A percentile compares a stretch with the other conserved stretches of the same genome.
These are phyloP conservation scores for Mohoua ochrocephala DNA, from an alignment of 2,113 vertebrate species.

Conservation along the genomic window DNA sequence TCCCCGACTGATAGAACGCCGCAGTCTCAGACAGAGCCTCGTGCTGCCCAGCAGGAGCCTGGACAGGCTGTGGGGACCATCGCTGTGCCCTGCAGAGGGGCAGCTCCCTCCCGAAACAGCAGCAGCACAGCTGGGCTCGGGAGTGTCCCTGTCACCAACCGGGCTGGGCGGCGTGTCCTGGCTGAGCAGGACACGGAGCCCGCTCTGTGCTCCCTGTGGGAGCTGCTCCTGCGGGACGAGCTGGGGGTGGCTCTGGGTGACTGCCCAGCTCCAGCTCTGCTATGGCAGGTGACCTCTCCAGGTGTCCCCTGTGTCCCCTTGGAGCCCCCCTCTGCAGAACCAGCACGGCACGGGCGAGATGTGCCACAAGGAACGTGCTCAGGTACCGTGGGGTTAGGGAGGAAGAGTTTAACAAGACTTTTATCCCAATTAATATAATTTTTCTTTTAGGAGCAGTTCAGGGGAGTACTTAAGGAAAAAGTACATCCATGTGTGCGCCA, in stretches of 20 bases:
- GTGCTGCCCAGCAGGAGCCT: neutral
- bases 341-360: fast-evolving
- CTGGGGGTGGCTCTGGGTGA: neutral
- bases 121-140: neutral
- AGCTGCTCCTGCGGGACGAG: neutral
- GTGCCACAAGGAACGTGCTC: neutral
- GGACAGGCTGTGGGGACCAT: fast-evolving
- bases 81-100: neutral
- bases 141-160: neutral
- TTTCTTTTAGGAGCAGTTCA: neutral
- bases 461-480: neutral
- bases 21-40: neutral
- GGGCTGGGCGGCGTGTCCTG: too few species aligned
- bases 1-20: neutral
- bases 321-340: neutral
- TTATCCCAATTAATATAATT: neutral
- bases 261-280: fast-evolving
- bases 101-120: neutral
- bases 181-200: too few species aligned
- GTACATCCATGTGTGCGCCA: fast-evolving
- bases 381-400: fast-evolving
- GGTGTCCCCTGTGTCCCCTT: fast-evolving
- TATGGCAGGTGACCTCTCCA: neutral
- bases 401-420: neutral
- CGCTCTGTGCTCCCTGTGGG: neutral